Evolutionary conservation across 1,140 invertebrate genomes (phyloP).

Genomic region (Ips nitidus): DNA sequence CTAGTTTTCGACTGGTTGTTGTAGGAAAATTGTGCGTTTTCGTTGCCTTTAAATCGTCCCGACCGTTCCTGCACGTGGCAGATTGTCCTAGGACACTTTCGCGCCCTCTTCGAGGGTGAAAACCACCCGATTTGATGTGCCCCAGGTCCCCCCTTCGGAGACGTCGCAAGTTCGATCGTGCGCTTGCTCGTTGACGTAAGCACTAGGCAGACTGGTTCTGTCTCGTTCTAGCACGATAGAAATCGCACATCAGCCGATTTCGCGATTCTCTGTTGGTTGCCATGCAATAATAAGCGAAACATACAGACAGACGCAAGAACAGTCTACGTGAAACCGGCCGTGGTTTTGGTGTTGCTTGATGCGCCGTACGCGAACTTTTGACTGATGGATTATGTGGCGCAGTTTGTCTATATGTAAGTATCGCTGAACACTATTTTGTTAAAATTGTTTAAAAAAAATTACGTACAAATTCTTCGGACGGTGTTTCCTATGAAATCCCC

Average conservation of each 20-base stretch:
- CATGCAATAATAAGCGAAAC: conserved; percentile 42
- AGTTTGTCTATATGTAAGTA: conserved; percentile 14
- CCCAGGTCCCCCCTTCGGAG: conserved; percentile 27
- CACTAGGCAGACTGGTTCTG: conserved; percentile 4
- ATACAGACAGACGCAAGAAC: conserved; percentile 29
- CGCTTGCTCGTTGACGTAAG: conserved; percentile 44
- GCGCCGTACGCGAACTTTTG: conserved; percentile 26
- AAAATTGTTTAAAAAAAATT: background rate
- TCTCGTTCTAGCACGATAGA: conserved; percentile 28
- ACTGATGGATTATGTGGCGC: conserved; percentile 28
- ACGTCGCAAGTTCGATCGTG: conserved; percentile 35
- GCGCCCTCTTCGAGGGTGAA: conserved; percentile 28
- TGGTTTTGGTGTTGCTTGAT: conserved; percentile 13
- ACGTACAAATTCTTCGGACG: too few species aligned
- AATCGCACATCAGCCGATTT: conserved; percentile 30
- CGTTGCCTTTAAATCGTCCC: conserved; percentile 27
- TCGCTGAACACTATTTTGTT: background rate
- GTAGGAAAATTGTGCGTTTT: conserved; percentile 26
- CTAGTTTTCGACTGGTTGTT: conserved; percentile 33
- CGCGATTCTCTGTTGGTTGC: conserved; percentile 45
- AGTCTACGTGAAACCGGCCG: conserved; percentile 25
- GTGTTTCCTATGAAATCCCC: too few species aligned
- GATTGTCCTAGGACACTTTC: conserved; percentile 8
- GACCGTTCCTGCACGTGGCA: background rate
- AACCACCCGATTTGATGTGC: conserved; percentile 24